A percentile compares a stretch with the other conserved stretches of the same genome.
phyloP scores from a whole-genome alignment of 2,888 invertebrate genomes.

The Ectemnius continuus region DNA sequence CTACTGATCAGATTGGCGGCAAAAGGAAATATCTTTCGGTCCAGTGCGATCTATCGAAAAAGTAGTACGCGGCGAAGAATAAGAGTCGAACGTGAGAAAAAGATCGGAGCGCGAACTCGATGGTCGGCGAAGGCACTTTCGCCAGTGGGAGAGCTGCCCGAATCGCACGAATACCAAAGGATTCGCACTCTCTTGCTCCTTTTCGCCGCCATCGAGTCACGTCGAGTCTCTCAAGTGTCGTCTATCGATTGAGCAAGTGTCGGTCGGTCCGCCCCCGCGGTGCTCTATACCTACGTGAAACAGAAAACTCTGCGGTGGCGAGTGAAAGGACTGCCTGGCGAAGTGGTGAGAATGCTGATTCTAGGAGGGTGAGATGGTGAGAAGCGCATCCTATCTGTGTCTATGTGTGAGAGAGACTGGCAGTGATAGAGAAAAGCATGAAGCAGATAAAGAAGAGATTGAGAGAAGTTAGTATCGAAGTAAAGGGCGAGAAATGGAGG shows the following conservation, averaged over 20 bases:
- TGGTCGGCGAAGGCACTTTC: constrained; percentile 9
- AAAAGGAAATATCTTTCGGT: constrained; percentile 27
- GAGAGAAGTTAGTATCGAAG: constrained; percentile 16
- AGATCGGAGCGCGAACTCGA: constrained; percentile 30
- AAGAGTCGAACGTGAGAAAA: too few species aligned
- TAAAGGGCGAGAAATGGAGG: constrained; percentile 6
- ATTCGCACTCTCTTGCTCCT: not conserved
- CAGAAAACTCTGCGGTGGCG: not conserved
- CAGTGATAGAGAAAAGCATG: not conserved
- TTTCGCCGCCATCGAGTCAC: constrained; percentile 29
- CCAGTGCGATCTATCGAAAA: constrained; percentile 43
- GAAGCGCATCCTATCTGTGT: not conserved
- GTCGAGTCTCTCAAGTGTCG: constrained; percentile 23
- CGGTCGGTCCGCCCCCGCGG: constrained; percentile 1
- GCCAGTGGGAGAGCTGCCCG: too few species aligned
- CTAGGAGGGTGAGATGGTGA: not conserved
- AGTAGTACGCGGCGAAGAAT: constrained; percentile 25
- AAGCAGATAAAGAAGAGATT: constrained; percentile 4
- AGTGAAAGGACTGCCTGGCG: not conserved
- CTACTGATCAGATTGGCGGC: constrained; percentile 39
- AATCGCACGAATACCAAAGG: too few species aligned
- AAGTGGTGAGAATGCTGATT: constrained; percentile 1
- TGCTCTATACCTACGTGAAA: constrained; percentile 16
- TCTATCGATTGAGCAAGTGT: constrained; percentile 51
- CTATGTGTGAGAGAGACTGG: constrained; percentile 11